Percentiles rank a stretch among this genome's conserved stretches.
Evolutionary conservation across 2,113 vertebrate genomes (phyloP).

Genomic region (Chinchilla lanigera): DNA sequence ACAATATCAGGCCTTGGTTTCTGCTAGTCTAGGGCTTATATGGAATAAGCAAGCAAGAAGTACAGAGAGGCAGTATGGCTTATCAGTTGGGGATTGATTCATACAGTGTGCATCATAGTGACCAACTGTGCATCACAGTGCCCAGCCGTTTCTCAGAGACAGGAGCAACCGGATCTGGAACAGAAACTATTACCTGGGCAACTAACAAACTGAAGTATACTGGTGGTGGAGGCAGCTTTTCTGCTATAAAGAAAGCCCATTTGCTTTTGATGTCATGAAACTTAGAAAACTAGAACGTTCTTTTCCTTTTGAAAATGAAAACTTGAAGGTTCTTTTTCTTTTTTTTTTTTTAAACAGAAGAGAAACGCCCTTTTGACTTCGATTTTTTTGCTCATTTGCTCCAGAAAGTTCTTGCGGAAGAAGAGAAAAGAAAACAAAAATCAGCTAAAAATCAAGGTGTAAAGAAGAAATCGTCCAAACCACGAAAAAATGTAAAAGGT

Average conservation of each 20-base stretch:
- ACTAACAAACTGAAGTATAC: too few species aligned
- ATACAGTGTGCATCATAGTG: too few species aligned
- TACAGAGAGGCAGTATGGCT: too few species aligned
- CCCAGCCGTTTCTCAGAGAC: too few species aligned
- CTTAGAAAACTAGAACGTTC: conserved; percentile 58
- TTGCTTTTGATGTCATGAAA: conserved; percentile 59
- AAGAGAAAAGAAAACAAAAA: conserved; percentile 91
- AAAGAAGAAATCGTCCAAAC: conserved; percentile 82
- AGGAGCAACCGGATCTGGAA: too few species aligned
- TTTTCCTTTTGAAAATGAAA: background rate
- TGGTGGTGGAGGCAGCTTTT: too few species aligned
- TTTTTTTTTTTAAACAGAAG: conserved; percentile 86
- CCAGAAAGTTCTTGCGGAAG: conserved; percentile 92
- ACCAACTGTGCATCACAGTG: too few species aligned
- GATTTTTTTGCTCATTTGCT: conserved; percentile 95
- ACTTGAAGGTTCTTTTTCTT: conserved; percentile 53
- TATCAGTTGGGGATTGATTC: too few species aligned
- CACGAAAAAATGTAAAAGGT: conserved; percentile 86
- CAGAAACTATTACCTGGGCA: too few species aligned
- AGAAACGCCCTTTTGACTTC: conserved; percentile 94
- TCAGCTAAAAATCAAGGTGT: conserved; percentile 80
- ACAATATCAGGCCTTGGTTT: too few species aligned
- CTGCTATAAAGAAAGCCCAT: background rate
- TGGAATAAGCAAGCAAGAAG: too few species aligned
- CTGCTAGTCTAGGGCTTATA: too few species aligned